Percentiles rank a stretch among this genome's conserved stretches.
phyloP scores from a whole-genome alignment of 1,140 invertebrate genomes.

The Sitophilus oryzae region DNA sequence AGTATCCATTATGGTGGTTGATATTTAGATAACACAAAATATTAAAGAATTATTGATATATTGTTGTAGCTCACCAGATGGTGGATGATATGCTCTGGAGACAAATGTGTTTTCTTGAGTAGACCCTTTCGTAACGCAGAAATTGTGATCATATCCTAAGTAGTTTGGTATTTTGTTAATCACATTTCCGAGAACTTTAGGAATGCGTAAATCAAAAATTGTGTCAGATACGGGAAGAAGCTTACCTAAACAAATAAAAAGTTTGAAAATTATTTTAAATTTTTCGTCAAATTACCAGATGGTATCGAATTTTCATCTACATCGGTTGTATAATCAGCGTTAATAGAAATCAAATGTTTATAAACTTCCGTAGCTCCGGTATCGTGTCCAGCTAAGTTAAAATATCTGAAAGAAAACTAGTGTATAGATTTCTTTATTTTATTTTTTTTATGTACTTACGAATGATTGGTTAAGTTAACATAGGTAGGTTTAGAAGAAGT shows the following conservation, averaged over 20 bases:
- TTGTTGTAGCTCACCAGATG: constrained; percentile 8
- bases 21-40: constrained; percentile 56
- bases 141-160: constrained; percentile 73
- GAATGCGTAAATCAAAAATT: constrained; percentile 58
- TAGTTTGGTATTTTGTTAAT: constrained; percentile 44
- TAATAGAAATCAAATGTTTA: constrained; percentile 67
- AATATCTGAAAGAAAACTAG: constrained; percentile 54
- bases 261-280: neutral
- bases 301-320: constrained; percentile 69
- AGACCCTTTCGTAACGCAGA: constrained; percentile 44
- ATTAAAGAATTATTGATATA: constrained; percentile 1
- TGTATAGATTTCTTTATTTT: neutral
- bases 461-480: constrained; percentile 88
- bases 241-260: constrained; percentile 30
- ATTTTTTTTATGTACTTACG: constrained; percentile 37
- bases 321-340: constrained; percentile 72
- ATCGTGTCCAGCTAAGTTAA: constrained; percentile 85
- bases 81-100: constrained; percentile 32
- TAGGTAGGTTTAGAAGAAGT: constrained; percentile 72
- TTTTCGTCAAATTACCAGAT: constrained; percentile 55
- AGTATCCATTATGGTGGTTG: constrained; percentile 35
- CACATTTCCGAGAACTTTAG: constrained; percentile 49
- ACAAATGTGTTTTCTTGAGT: constrained; percentile 41
- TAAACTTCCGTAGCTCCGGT: constrained; percentile 52
- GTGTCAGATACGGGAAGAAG: constrained; percentile 35